Conservation (phyloP, 2,113 vertebrate species). For the Xenopus tropicalis region DNA sequence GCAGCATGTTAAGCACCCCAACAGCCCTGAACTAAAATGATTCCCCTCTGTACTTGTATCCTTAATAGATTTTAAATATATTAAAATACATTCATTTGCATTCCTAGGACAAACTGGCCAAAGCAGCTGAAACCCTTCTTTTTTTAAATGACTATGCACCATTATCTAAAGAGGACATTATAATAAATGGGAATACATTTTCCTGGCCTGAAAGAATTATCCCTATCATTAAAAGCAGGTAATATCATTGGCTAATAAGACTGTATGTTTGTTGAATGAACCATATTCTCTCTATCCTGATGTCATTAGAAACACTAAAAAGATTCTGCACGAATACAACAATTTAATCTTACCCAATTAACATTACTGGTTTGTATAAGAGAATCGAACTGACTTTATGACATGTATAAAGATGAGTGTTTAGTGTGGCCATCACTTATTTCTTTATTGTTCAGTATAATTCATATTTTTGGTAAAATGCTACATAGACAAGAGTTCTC, state of each 20-base stretch:
- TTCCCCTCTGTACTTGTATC: too few relatives aligned
- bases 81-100: slow-evolving; percentile 23
- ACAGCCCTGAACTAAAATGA: too few relatives aligned
- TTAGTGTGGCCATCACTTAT: too few relatives aligned
- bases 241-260: background rate
- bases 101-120: slow-evolving; percentile 44
- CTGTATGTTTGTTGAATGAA: too few relatives aligned
- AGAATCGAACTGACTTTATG: slow-evolving; percentile 55
- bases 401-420: too few relatives aligned
- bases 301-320: slow-evolving; percentile 49
- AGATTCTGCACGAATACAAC: slow-evolving; percentile 56
- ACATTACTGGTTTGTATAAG: slow-evolving; percentile 62
- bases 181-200: slow-evolving; percentile 47
- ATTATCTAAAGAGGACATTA: slow-evolving; percentile 41
- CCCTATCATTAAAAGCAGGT: slow-evolving; percentile 17
- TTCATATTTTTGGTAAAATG: too few relatives aligned
- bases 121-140: slow-evolving; percentile 22
- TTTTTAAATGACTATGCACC: slow-evolving; percentile 39
- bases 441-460: too few relatives aligned
- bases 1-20: too few relatives aligned
- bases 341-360: slow-evolving; percentile 62
- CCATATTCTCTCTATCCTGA: background rate
- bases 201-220: slow-evolving; percentile 47
- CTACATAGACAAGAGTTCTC: too few relatives aligned
- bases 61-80: too few relatives aligned